Percentiles rank a stretch among this genome's conserved stretches.
Evolutionary conservation across 2,113 vertebrate genomes (phyloP).

Genomic region (Saguinus midas): DNA sequence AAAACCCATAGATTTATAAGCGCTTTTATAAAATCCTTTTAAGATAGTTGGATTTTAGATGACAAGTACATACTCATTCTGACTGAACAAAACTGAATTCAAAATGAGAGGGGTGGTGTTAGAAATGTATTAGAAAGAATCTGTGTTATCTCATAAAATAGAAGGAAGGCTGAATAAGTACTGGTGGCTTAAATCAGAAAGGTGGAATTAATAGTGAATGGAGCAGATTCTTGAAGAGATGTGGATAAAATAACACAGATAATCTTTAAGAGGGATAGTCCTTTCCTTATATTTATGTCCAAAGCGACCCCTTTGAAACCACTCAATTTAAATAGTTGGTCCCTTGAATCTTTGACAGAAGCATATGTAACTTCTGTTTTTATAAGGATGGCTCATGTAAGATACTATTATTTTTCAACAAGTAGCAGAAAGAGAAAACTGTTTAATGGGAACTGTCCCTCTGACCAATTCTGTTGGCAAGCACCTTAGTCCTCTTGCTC

Average conservation of each 20-base stretch:
- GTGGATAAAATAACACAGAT: background rate
- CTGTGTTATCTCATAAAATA: background rate
- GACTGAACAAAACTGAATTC: slow-evolving; percentile 5
- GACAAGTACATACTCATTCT: background rate
- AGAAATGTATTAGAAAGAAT: background rate
- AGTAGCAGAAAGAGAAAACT: background rate
- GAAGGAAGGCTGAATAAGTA: background rate
- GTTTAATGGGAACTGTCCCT: background rate
- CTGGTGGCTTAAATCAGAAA: background rate
- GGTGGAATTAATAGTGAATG: background rate
- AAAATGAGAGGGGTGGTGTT: background rate
- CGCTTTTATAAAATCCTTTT: background rate
- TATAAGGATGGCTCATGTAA: background rate
- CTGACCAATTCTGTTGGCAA: background rate
- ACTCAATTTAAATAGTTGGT: background rate
- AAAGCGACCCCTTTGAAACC: background rate
- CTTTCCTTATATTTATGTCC: background rate
- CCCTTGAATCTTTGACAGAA: background rate
- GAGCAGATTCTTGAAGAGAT: background rate
- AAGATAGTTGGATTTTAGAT: background rate
- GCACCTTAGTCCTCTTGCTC: background rate
- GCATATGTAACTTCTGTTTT: background rate
- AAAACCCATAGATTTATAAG: background rate
- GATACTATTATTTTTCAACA: background rate
- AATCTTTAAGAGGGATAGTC: background rate